phyloP scores from a whole-genome alignment of 2,888 invertebrate species.

The Odontocolon sp. region DNA sequence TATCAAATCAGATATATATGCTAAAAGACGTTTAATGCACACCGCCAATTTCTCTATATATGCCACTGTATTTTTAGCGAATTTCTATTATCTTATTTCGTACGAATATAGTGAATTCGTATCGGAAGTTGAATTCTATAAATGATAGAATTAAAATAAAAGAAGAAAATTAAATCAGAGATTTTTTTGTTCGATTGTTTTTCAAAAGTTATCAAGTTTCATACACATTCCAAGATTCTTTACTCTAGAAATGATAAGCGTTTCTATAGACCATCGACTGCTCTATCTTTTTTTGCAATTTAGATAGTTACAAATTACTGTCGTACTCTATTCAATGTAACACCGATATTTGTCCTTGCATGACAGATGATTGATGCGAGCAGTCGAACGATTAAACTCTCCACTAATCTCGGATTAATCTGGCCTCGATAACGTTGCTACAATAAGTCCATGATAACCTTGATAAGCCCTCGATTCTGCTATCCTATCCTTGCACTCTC shows the following conservation, averaged over 20 bases:
- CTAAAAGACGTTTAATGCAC: background rate
- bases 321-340: background rate
- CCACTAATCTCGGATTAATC: conserved; percentile 32
- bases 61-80: too few species aligned
- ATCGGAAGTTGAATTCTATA: too few species aligned
- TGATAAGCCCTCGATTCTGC: conserved; percentile 16
- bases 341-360: conserved; percentile 20
- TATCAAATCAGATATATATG: conserved; percentile 7
- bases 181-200: too few species aligned
- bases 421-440: conserved; percentile 20
- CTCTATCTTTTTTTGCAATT: background rate
- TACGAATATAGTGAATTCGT: too few species aligned
- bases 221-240: too few species aligned
- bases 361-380: conserved; percentile 42
- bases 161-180: too few species aligned
- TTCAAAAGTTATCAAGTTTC: too few species aligned
- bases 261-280: too few species aligned
- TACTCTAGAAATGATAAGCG: too few species aligned
- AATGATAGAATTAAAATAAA: too few species aligned
- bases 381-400: conserved; percentile 24
- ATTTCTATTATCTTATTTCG: too few species aligned
- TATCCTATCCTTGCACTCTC: background rate
- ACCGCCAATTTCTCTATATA: background rate
- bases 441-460: conserved; percentile 27
- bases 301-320: background rate